Evolutionary conservation across 2,888 invertebrate genomes (phyloP).

Genomic region (Branchipolynoe longqiensis): DNA sequence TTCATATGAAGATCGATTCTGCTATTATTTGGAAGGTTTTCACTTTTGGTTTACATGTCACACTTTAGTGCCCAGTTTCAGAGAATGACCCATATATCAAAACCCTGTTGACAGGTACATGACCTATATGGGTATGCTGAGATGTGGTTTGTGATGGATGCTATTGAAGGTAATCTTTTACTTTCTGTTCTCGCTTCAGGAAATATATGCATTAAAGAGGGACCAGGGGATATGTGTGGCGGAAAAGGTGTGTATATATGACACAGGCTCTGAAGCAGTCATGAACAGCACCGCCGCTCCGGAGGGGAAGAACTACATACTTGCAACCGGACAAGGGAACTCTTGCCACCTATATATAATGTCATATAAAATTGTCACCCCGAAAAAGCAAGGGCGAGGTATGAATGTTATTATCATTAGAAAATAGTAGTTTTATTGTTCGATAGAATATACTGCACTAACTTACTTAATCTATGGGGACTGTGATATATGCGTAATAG

Average conservation of each 20-base stretch:
- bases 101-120: too few species aligned
- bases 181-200: constrained; percentile 85
- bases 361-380: constrained; percentile 78
- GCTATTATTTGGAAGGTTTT: too few species aligned
- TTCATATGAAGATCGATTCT: too few species aligned
- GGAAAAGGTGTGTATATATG: constrained; percentile 93
- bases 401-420: neutral
- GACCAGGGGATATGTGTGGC: constrained; percentile 90
- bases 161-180: neutral
- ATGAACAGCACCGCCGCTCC: constrained; percentile 93
- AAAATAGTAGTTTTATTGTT: too few species aligned
- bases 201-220: constrained; percentile 90
- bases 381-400: constrained; percentile 63
- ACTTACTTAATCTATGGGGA: too few species aligned
- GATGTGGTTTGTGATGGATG: neutral
- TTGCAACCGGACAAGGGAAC: constrained; percentile 95
- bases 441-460: too few species aligned
- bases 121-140: too few species aligned
- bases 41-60: too few species aligned
- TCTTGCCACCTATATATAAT: constrained; percentile 83
- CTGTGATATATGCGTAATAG: too few species aligned
- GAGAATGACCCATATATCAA: too few species aligned
- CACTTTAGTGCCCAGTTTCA: too few species aligned
- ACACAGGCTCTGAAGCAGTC: constrained; percentile 86
- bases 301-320: constrained; percentile 87